Conservation (phyloP, 2,888 invertebrate species). For the Polyploca ridens region DNA sequence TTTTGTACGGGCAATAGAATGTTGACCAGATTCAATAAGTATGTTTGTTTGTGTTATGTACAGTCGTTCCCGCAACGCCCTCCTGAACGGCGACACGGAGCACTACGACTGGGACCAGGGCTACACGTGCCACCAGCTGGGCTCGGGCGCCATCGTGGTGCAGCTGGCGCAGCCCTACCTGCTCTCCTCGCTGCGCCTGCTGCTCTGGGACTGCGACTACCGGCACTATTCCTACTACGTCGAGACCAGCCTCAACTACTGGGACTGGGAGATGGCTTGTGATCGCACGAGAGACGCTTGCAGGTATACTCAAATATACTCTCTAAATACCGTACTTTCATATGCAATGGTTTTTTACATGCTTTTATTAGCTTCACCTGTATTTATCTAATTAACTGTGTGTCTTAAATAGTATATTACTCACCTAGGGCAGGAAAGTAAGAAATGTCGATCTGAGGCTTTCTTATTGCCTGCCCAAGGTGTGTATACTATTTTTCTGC, state of each 20-base stretch:
- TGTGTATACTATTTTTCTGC: too few species aligned
- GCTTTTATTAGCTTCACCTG: too few species aligned
- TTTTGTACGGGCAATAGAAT: too few species aligned
- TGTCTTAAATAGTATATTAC: too few species aligned
- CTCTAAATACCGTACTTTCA: too few species aligned
- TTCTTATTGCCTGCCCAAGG: too few species aligned
- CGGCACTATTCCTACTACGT: slow-evolving; percentile 98
- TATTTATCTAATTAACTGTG: too few species aligned
- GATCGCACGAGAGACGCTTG: slow-evolving; percentile 94
- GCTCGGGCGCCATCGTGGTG: slow-evolving; percentile 96
- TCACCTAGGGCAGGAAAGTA: too few species aligned
- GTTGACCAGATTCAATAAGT: too few species aligned
- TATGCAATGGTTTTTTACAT: too few species aligned
- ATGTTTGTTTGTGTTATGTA: background rate
- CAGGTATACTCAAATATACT: slow-evolving; percentile 61
- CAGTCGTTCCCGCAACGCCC: slow-evolving; percentile 95
- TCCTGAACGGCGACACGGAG: slow-evolving; percentile 97
- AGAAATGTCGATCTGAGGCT: too few species aligned
- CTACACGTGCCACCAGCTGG: slow-evolving; percentile 98
- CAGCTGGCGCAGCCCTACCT: slow-evolving; percentile 98
- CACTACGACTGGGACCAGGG: slow-evolving; percentile 99
- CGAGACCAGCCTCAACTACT: slow-evolving; percentile 96
- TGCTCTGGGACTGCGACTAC: slow-evolving; percentile 99
- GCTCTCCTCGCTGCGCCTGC: slow-evolving; percentile 93
- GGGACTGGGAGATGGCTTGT: slow-evolving; percentile 96